Evolutionary conservation across 2,888 invertebrate genomes (phyloP).

Genomic region (Deroplatys truncata): DNA sequence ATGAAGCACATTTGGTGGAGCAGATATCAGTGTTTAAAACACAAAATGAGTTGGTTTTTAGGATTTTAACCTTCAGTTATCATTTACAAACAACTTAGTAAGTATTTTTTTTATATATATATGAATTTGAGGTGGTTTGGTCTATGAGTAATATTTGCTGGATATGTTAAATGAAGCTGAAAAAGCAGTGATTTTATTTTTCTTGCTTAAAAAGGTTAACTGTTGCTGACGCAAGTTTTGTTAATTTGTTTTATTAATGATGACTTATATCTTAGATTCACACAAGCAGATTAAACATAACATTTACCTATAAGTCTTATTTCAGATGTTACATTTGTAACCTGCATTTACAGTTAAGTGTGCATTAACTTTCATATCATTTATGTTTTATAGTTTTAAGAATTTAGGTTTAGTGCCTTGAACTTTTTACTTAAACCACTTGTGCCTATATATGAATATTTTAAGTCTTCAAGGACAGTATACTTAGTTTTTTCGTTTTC

Average conservation of each 20-base stretch:
- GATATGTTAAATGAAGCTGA: background rate
- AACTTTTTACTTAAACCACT: background rate
- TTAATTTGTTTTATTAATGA: background rate
- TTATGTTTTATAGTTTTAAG: background rate
- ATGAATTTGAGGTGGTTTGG: background rate
- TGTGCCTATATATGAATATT: background rate
- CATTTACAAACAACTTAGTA: background rate
- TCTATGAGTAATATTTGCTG: background rate
- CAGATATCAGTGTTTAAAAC: background rate
- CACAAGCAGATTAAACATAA: no score
- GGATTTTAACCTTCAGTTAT: background rate
- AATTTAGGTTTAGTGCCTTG: background rate
- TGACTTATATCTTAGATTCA: background rate
- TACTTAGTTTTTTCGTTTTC: no score
- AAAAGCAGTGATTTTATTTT: background rate
- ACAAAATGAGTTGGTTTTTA: background rate
- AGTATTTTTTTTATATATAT: background rate
- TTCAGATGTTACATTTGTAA: no score
- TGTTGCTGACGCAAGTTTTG: background rate
- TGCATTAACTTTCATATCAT: background rate
- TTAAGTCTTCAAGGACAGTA: background rate
- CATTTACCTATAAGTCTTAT: no score
- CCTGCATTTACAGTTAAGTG: background rate
- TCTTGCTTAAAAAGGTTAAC: background rate
- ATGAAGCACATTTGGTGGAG: background rate